Evolutionary conservation across 2,113 vertebrate genomes (phyloP).

Genomic region (Mormyrus iriodes): DNA sequence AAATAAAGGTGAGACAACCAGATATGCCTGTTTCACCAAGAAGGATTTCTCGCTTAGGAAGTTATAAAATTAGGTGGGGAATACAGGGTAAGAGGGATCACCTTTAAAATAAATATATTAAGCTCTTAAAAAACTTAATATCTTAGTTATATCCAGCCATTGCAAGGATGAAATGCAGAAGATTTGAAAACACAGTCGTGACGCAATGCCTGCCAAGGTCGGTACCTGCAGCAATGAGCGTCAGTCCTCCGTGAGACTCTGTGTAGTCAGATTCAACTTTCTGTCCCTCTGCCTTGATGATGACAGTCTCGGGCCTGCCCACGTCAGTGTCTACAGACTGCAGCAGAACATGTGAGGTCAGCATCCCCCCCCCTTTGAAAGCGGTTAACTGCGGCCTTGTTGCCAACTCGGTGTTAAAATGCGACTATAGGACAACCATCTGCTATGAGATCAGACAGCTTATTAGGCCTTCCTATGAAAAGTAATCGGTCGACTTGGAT

Average conservation of each 20-base stretch:
- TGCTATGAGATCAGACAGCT: background rate
- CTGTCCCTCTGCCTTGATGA: constrained; percentile 7
- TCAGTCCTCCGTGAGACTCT: constrained; percentile 15
- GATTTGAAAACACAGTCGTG: background rate
- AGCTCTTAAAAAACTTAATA: background rate
- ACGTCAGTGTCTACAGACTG: background rate
- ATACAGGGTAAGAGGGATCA: background rate
- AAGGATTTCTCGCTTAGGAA: background rate
- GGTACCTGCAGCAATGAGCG: background rate
- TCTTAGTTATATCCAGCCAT: background rate
- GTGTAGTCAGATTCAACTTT: background rate
- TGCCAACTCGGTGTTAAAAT: background rate
- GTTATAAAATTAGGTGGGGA: background rate
- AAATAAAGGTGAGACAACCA: background rate
- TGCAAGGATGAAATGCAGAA: background rate
- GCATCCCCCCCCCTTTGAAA: background rate
- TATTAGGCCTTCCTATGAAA: background rate
- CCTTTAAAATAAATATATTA: background rate
- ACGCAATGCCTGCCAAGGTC: background rate
- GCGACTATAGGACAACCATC: background rate
- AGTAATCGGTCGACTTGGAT: background rate
- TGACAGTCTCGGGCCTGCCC: background rate
- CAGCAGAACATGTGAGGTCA: background rate
- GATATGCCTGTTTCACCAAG: background rate
- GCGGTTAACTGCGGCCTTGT: background rate